Base-by-base conservation (phyloP, 2,113 vertebrate genomes). In the Baryphthengus martii region DNA sequence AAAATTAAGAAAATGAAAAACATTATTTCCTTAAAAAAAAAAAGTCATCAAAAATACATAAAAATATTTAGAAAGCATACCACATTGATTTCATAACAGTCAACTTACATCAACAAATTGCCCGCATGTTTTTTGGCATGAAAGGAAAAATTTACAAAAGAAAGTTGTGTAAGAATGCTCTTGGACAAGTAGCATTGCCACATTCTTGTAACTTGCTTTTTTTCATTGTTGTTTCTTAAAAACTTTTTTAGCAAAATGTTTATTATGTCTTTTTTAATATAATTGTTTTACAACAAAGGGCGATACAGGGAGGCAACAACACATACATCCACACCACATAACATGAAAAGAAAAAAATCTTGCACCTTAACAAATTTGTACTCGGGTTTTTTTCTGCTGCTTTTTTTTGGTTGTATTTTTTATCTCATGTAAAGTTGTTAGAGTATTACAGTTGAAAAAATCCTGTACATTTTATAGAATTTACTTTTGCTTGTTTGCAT, bases 71-170 rank as follows among this genome's bases (percentile, higher is more conserved):
- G 96, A 98, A 99, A 99, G 98, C 98, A 99, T 99, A 99, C 97
- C 98, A 87, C 97, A 99, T 98, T 96, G 95, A 98, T 98, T 98
- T 98, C 71, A 18, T 98, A 98, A 97, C 97, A 97, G 98, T 99
- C 98, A 98, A 99, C 99, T 99, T 99, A 99, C 99, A 99, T 99
- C 99, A 99, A 99, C 99, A 99, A 99, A 99, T 99, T 99, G 99
- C 99, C 99, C 99, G 99, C 99, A 99, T 99, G 99, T 99, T 99
- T 99, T 98, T 99, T 99, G 99, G 99, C 99, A 99, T 99, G 99
- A 99, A 99, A 99, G 99, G 90, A 99, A 99, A 99, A 99, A 98
- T 99, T 98, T 99, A 99, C 98, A 99, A 99, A 99, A 99, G 99
- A 99, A 99, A 99, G 99, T 99, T 99, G 99, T 99, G 99, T 99